Conservation (phyloP, 37 sponge, comb jelly and placozoan species). For the Axinella damicornis region DNA sequence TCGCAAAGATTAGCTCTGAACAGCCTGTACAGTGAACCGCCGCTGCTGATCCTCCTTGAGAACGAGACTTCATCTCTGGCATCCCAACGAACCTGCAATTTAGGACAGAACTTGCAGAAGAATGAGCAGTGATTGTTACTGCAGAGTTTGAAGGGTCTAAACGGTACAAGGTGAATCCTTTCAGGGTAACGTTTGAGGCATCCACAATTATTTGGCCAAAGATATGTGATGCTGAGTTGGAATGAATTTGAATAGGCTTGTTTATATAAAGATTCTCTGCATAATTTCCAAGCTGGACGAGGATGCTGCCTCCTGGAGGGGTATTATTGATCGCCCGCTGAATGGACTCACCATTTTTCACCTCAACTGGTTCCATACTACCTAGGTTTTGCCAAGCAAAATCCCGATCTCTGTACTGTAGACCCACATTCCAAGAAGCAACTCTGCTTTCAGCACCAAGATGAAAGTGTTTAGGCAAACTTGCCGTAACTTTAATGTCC, state of each 20-base stretch:
- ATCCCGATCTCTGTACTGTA: neutral
- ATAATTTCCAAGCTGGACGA: constrained; percentile 22
- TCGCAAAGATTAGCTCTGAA: neutral
- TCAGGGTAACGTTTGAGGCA: constrained; percentile 34
- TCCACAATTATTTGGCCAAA: constrained; percentile 18
- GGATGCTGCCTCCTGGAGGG: constrained; percentile 7
- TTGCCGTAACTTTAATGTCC: neutral
- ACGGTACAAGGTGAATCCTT: constrained; percentile 38
- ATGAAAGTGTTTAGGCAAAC: neutral
- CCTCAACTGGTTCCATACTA: neutral
- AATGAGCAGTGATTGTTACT: neutral
- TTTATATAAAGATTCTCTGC: constrained; percentile 35
- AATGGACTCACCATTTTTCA: constrained; percentile 7
- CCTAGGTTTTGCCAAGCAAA: neutral
- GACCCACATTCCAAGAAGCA: neutral
- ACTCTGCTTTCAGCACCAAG: neutral
- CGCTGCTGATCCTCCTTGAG: too few species aligned
- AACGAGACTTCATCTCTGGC: neutral
- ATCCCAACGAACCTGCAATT: constrained; percentile 19
- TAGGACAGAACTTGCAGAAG: neutral
- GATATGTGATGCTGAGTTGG: neutral
- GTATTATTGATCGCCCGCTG: constrained; percentile 25
- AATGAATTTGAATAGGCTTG: constrained; percentile 26
- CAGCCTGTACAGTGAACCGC: constrained; percentile 26
- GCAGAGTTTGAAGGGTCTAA: neutral